Evolutionary conservation across 2,888 invertebrate species (phyloP), one percentile per base, ranked within the genome.

Genomic region (Tipula unca): DNA sequence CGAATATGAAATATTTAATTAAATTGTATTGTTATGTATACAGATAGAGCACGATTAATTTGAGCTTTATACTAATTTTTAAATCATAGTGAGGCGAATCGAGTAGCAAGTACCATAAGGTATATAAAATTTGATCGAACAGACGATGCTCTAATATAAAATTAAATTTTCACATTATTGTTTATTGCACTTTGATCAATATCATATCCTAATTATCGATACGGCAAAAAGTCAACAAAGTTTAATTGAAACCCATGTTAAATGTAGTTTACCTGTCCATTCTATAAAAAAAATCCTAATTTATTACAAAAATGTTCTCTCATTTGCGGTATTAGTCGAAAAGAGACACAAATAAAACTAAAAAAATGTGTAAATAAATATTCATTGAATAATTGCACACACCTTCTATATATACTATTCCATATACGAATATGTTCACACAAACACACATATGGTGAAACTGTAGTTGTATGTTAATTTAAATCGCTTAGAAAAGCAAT

Each of bases 371-470:
- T 69, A 69, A 69, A 69, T 69, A 69, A 69, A 69, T 69, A 69
- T 69, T 69, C 69, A 69, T 69, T 69, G 69, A 69, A 69, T 25
- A 69, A 69, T 69, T 69, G 69, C 69, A 69, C 69, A 69, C 69
- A 69, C 69, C 69, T 69, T 69, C 10, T 69, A 69, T 25, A 69
- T 69, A 69, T 25, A 48, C 48, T 3, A 48, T 48, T 48, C n/a
- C 8, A 6, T 48, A 39, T 39, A 17, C 42, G 48, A 6, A 48
- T 69, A 25, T 10, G 25, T 69, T 17, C 6, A n/a, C 6, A 48
- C 17, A 42, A 3, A 14, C 14, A 42, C 14, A 42, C 42, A 42
- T 3, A 35, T 6, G 35, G 39, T 39, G 10, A 48, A 48, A n/a
- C 48, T 48, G 48, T 48, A 48, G n/a, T 48, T 48, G 48, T 48